These are phyloP conservation scores for Apostichopus parvimensis DNA, from an alignment of 35 echinoderm and acorn worm species.

Conservation along the genomic window DNA sequence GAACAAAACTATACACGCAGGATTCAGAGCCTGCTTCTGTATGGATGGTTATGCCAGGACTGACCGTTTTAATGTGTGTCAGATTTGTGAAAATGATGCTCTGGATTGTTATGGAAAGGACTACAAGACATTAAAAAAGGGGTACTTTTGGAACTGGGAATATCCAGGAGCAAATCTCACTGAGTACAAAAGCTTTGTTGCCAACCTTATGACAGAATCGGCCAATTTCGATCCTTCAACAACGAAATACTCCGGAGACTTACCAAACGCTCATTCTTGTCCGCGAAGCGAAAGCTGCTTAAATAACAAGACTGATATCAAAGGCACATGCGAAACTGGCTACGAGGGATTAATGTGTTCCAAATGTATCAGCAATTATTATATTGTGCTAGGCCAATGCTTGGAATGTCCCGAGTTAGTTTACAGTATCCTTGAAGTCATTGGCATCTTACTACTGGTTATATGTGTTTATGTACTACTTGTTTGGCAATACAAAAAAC, in stretches of 20 bases:
- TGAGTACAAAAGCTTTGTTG: no score
- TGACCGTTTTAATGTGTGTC: neutral
- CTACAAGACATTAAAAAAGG: neutral
- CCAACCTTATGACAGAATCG: neutral
- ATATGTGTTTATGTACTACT: neutral
- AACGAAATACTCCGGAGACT: neutral
- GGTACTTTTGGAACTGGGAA: slow-evolving; percentile 14
- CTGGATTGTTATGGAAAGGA: no score
- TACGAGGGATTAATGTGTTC: neutral
- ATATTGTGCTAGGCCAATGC: neutral
- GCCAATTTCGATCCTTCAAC: neutral
- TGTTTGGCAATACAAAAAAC: neutral
- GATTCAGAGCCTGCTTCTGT: slow-evolving; percentile 14
- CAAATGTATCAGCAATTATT: neutral
- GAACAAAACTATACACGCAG: neutral
- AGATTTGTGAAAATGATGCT: neutral
- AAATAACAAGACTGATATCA: neutral
- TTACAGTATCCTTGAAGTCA: neutral
- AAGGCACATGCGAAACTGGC: neutral
- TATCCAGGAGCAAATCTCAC: neutral
- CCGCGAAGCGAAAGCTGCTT: neutral
- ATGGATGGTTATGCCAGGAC: neutral
- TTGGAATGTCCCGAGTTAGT: neutral
- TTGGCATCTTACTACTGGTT: neutral
- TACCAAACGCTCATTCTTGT: neutral